Evolutionary conservation across 1,140 invertebrate genomes (phyloP).

Genomic region (Batillaria attramentaria): DNA sequence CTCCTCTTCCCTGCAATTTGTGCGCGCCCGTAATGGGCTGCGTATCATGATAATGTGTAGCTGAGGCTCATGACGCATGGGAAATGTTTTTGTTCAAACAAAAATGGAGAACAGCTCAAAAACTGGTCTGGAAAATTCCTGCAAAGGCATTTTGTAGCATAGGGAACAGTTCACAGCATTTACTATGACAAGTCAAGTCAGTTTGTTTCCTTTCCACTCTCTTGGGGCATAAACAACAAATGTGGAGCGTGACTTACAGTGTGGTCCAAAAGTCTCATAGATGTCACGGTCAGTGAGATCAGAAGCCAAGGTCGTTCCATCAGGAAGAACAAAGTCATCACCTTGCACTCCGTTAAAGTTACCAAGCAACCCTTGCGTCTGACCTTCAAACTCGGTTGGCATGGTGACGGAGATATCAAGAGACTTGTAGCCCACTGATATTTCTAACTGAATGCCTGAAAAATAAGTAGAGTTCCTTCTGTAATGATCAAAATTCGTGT

Average conservation of each 20-base stretch:
- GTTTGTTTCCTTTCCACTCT: too few species aligned
- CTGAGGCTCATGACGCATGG: too few species aligned
- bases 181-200: too few species aligned
- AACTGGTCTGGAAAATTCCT: too few species aligned
- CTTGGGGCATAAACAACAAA: neutral
- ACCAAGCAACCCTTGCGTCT: slow-evolving; percentile 27
- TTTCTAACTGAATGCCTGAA: slow-evolving; percentile 16
- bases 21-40: too few species aligned
- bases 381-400: neutral
- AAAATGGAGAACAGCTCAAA: too few species aligned
- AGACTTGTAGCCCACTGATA: slow-evolving; percentile 25
- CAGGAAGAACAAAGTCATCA: slow-evolving; percentile 29
- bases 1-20: too few species aligned
- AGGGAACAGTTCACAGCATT: too few species aligned
- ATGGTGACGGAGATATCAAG: slow-evolving; percentile 12
- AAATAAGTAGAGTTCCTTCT: neutral
- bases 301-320: slow-evolving; percentile 15
- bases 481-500: neutral
- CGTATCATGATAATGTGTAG: too few species aligned
- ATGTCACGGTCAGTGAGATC: slow-evolving; percentile 30
- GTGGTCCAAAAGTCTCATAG: neutral
- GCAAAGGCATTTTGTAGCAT: too few species aligned
- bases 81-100: too few species aligned
- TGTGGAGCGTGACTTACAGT: neutral
- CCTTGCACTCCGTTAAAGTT: slow-evolving; percentile 27